Evolutionary conservation across 2,888 invertebrate species (phyloP), one percentile per base, ranked within the genome.

Genomic region (Ernsta delagoae): DNA sequence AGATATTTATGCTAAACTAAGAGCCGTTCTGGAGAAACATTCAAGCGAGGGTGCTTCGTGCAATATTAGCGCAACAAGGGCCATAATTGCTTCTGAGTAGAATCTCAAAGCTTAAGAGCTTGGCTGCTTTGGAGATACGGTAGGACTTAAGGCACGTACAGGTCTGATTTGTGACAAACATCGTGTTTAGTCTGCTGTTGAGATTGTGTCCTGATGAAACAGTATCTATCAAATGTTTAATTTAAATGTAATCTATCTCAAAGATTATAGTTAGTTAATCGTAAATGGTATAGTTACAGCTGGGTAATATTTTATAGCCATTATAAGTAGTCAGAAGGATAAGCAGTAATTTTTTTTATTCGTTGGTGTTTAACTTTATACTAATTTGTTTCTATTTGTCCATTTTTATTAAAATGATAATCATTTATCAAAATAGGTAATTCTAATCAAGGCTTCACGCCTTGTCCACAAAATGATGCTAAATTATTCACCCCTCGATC

Each of bases 401-500:
- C 39, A 6, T 39, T n/a, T n/a, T n/a, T n/a, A n/a, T n/a, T n/a
- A n/a, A n/a, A 39, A 39, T 39, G 7, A 41, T 43, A 43, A 9
- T 11, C 3, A 43, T 43, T 43, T 43, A 43, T 43, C 43, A 43
- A 24, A 24, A 24, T 24, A 24, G 24, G 24, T 1, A 24, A 3
- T 24, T 24, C 24, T 24, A 24, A 24, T 43, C 43, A 43, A 43
- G 43, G 11, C 9, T 9, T 43, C 9, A 43, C 9, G 7, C 39
- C 39, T 43, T 9, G 43, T 43, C 43, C 24, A 24, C 39, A 41
- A 63, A 5, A 60, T 36, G 16, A 50, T 16, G 16, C 60, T 71
- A 65, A 71, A 65, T 65, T 68, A 65, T 71, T 65, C 68, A 64
- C 43, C 43, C 11, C 11, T 5, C 43, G 11, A 43, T 9, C 43